A percentile compares a stretch with the other conserved stretches of the same genome.
Evolutionary conservation across 2,797 vertebrate genomes (phyloP).

Genomic region (Pseudomugil gertrudae): DNA sequence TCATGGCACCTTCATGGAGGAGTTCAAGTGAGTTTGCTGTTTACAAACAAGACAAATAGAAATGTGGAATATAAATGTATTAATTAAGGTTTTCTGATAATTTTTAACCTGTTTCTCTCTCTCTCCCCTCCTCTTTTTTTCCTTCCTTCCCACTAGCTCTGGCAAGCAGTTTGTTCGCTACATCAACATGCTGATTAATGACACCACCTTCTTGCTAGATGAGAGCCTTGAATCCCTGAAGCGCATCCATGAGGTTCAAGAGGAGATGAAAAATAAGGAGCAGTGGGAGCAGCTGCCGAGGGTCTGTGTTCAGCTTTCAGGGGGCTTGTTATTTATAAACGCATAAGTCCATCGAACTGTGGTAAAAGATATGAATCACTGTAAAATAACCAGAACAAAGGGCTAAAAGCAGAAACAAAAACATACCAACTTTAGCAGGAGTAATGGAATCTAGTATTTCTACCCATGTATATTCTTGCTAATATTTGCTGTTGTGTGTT

Average conservation of each 20-base stretch:
- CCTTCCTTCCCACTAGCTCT: constrained; percentile 80
- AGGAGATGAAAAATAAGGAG: constrained; percentile 99
- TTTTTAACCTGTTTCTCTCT: constrained; percentile 16
- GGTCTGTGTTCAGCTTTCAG: constrained; percentile 79
- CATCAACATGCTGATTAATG: constrained; percentile 99
- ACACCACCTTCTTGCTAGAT: constrained; percentile 97
- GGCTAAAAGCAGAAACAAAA: background rate
- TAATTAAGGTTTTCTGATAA: background rate
- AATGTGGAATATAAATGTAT: background rate
- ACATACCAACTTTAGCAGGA: background rate
- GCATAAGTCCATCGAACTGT: too few species aligned
- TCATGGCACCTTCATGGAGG: constrained; percentile 97
- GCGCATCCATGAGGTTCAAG: constrained; percentile 97
- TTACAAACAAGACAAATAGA: background rate
- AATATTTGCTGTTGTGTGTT: background rate
- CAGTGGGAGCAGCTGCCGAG: constrained; percentile 96
- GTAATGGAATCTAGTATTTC: background rate
- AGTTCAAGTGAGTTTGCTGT: constrained; percentile 93
- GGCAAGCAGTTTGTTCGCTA: constrained; percentile 99
- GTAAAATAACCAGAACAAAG: background rate
- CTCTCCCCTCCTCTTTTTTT: background rate
- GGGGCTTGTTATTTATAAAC: constrained; percentile 1
- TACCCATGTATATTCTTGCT: background rate
- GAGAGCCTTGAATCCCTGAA: constrained; percentile 98
- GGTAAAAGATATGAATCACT: background rate